phyloP scores from a whole-genome alignment of 2,797 vertebrate species.

The Picus viridis region DNA sequence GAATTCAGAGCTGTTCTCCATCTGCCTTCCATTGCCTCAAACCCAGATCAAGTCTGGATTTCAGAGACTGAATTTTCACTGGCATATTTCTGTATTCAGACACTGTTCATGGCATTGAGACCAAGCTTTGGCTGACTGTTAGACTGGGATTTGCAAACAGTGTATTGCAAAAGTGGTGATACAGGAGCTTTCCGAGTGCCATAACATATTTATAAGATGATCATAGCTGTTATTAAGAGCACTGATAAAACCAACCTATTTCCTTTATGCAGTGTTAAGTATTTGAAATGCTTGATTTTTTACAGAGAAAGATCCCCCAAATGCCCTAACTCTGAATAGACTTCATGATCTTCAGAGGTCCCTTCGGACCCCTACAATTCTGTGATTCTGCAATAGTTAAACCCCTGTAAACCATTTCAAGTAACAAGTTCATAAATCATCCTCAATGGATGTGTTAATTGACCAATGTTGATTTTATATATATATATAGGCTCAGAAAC shows the following conservation, averaged over 20 bases:
- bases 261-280: background rate
- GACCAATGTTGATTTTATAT: background rate
- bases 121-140: fast-evolving
- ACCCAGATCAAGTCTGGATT: background rate
- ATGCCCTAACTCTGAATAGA: background rate
- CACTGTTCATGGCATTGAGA: background rate
- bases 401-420: background rate
- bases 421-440: background rate
- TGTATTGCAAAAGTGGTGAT: background rate
- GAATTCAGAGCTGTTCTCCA: background rate
- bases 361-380: too few relatives aligned
- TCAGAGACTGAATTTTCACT: background rate
- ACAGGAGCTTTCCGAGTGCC: background rate
- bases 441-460: background rate
- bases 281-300: background rate
- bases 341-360: background rate
- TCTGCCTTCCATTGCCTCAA: background rate
- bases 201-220: background rate
- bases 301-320: background rate
- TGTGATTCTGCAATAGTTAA: background rate
- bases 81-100: background rate
- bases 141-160: background rate
- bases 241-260: background rate
- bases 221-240: background rate
- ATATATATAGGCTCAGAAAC: background rate